phyloP scores from a whole-genome alignment of 2,888 invertebrate species.

The Calameuta idolon region DNA sequence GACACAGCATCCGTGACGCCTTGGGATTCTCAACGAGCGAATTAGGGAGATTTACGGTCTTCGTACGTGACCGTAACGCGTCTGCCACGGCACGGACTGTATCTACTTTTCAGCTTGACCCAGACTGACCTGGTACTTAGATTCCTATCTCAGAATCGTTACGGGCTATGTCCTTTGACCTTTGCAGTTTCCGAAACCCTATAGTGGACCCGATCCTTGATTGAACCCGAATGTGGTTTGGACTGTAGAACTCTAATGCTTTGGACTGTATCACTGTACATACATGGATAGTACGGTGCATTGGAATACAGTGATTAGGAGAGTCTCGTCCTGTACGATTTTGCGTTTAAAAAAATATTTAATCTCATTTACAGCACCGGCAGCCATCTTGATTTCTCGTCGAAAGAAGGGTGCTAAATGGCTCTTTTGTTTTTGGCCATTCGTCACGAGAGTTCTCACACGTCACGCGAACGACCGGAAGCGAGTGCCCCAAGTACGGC shows the following conservation, averaged over 20 bases:
- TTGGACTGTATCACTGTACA: not conserved
- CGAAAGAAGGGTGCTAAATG: not conserved
- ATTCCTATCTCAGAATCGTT: not conserved
- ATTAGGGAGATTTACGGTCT: slow-evolving; percentile 56
- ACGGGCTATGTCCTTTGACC: not conserved
- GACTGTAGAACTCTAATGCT: not conserved
- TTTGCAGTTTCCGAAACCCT: not conserved
- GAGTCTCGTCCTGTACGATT: not conserved
- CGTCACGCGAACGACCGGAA: slow-evolving; percentile 47
- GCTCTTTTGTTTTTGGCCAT: not conserved
- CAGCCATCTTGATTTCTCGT: not conserved
- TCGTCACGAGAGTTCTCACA: slow-evolving; percentile 48
- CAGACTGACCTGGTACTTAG: not conserved
- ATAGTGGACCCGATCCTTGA: not conserved
- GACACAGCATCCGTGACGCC: slow-evolving; percentile 44
- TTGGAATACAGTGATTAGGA: not conserved
- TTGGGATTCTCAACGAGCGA: slow-evolving; percentile 51
- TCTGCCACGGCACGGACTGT: slow-evolving; percentile 9
- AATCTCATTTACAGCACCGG: not conserved
- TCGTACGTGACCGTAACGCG: slow-evolving; percentile 50
- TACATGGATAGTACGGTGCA: not conserved
- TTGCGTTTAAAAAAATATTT: not conserved
- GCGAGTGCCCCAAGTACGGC: slow-evolving; percentile 45
- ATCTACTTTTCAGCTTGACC: slow-evolving; percentile 22
- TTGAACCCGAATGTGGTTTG: not conserved